Base-by-base conservation (phyloP, 1,140 invertebrate genomes). In the Lepidotrigona ventralis region DNA sequence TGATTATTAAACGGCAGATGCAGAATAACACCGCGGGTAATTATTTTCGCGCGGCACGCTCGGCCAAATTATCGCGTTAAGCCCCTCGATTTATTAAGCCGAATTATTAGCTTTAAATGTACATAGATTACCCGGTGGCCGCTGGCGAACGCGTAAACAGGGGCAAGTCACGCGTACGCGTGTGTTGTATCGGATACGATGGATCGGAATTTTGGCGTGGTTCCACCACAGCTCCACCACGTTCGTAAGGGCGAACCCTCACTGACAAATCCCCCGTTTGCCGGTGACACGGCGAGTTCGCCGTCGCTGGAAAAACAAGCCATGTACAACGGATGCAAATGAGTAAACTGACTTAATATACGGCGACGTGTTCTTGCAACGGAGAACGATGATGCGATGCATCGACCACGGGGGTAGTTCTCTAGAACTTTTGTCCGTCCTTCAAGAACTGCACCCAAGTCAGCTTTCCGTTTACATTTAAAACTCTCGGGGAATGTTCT, bases 181-280 rank as follows among this genome's bases (percentile, higher is more conserved):
- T 81, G 39, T 64, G 46, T 81, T 39, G n/a, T 54, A 46, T 46
- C 39, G 6, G 39, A 70, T 19, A n/a, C 81, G 73, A 79, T 85
- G 79, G 66, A 64, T 66, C 56, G 63, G 73, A 39, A 79, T 78
- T 56, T 87, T 88, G 86, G 86, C 86, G 11, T 11, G 2, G 70
- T 46, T 87, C 83, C 86, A 87, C 39, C 54, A 87, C 26, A 46
- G 12, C 46, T 79, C 11, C 6, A 72, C 23, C 3, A 33, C 84
- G 70, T 19, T 64, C 39, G 26, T 79, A 76, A 86, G 58, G 58
- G 66, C 85, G 75, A 8, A 84, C n/a, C 81, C 83, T 87, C 71
- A 81, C 81, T 87, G 85, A 84, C 79, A 81, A 88, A 88, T 86
- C 79, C 84, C 84, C 63, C 60, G 77, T 80, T 86, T 63, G 79